phyloP scores from a whole-genome alignment of 2,888 invertebrate genomes.

The Muschampia plurimacula region DNA sequence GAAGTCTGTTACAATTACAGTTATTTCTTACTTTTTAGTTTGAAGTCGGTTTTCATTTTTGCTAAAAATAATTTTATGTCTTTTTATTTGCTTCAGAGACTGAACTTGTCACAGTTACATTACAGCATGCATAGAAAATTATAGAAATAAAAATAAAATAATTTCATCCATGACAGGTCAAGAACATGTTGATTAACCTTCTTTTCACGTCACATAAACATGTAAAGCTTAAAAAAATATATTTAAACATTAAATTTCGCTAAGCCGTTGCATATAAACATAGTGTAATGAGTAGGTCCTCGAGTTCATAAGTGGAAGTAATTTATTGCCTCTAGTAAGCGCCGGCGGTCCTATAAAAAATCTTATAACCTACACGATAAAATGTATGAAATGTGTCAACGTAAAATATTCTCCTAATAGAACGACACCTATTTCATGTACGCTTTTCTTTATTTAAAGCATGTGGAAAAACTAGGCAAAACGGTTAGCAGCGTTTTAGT shows the following conservation, averaged over 20 bases:
- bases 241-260: neutral
- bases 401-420: conserved; percentile 21
- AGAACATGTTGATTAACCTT: too few species aligned
- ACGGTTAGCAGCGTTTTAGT: neutral
- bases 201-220: too few species aligned
- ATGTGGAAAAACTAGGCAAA: neutral
- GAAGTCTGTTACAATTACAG: too few species aligned
- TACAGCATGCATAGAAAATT: too few species aligned
- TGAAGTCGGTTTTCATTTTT: too few species aligned
- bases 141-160: too few species aligned
- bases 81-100: too few species aligned
- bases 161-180: too few species aligned
- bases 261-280: neutral
- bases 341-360: conserved; percentile 14
- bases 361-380: conserved; percentile 14
- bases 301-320: conserved; percentile 3
- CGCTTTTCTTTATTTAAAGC: neutral
- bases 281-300: conserved; percentile 5
- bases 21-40: too few species aligned
- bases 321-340: conserved; percentile 3
- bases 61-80: too few species aligned
- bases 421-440: conserved; percentile 5
- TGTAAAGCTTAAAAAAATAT: too few species aligned
- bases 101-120: too few species aligned
- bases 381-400: conserved; percentile 20